phyloP scores from a whole-genome alignment of 1,140 invertebrate species.

The Neodiprion virginianus region DNA sequence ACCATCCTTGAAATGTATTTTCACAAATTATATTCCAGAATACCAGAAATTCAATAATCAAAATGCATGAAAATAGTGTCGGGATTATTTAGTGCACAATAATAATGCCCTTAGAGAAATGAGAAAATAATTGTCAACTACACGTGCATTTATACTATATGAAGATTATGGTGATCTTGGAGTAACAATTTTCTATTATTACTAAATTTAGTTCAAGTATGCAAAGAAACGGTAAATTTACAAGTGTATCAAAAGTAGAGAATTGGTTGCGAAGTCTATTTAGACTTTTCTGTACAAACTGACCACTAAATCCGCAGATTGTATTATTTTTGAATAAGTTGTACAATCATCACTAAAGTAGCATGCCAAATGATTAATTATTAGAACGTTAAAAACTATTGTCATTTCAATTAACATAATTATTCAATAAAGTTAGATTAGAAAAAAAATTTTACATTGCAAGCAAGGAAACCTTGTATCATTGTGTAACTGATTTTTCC shows the following conservation, averaged over 20 bases:
- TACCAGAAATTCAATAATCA: too few species aligned
- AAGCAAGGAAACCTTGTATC: too few species aligned
- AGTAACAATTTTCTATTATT: not conserved
- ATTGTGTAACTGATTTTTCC: too few species aligned
- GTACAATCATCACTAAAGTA: not conserved
- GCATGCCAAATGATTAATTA: slow-evolving; percentile 3
- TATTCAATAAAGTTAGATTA: not conserved
- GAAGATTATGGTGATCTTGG: not conserved
- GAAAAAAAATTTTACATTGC: not conserved
- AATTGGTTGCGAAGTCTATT: not conserved
- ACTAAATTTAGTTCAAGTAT: not conserved
- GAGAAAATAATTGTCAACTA: too few species aligned
- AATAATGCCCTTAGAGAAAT: too few species aligned
- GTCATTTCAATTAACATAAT: not conserved
- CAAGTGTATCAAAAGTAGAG: not conserved
- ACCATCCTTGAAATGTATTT: too few species aligned
- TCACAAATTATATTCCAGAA: too few species aligned
- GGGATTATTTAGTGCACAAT: too few species aligned
- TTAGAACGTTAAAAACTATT: slow-evolving; percentile 1
- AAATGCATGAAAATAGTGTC: too few species aligned
- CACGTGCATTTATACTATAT: too few species aligned
- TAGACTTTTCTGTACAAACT: not conserved
- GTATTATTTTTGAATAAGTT: not conserved
- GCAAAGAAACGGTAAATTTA: not conserved
- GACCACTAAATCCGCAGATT: not conserved